phyloP scores from a whole-genome alignment of 2,797 vertebrate species.

The Nyctalus aviator region DNA sequence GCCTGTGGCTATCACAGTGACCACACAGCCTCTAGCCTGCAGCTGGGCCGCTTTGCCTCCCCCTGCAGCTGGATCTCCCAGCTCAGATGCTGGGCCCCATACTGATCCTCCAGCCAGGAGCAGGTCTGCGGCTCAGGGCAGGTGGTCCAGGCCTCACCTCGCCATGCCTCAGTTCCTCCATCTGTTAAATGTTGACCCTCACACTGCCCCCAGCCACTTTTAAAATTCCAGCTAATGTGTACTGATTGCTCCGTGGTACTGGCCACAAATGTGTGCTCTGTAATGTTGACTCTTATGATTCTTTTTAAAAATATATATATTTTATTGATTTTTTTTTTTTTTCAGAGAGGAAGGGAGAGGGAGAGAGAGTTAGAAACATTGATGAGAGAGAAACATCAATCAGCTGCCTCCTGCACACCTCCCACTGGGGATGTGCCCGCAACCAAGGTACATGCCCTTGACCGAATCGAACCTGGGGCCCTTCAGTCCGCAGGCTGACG shows the following conservation, averaged over 20 bases:
- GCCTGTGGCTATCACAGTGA: neutral
- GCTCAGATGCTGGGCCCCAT: neutral
- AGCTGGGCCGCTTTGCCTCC: neutral
- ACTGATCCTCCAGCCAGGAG: neutral
- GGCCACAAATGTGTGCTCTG: neutral
- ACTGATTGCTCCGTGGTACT: neutral
- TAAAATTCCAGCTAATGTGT: neutral
- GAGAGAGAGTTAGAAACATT: too few species aligned
- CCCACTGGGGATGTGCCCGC: too few species aligned
- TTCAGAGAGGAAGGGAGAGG: too few species aligned
- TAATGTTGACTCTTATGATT: neutral
- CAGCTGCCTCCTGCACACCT: too few species aligned
- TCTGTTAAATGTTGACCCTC: rapidly evolving
- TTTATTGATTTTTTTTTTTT: too few species aligned
- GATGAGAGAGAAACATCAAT: too few species aligned
- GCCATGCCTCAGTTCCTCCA: conserved; percentile 38
- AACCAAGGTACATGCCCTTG: too few species aligned
- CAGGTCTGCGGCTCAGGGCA: neutral
- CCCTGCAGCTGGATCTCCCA: neutral
- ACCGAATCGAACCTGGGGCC: too few species aligned
- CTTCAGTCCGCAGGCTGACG: too few species aligned
- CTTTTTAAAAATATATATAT: too few species aligned
- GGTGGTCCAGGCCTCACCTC: neutral
- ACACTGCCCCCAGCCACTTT: neutral
- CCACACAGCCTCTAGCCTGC: neutral